A percentile compares a stretch with the other conserved stretches of the same genome.
Conservation (phyloP, 2,797 vertebrate species). For the Siniperca undulata region DNA sequence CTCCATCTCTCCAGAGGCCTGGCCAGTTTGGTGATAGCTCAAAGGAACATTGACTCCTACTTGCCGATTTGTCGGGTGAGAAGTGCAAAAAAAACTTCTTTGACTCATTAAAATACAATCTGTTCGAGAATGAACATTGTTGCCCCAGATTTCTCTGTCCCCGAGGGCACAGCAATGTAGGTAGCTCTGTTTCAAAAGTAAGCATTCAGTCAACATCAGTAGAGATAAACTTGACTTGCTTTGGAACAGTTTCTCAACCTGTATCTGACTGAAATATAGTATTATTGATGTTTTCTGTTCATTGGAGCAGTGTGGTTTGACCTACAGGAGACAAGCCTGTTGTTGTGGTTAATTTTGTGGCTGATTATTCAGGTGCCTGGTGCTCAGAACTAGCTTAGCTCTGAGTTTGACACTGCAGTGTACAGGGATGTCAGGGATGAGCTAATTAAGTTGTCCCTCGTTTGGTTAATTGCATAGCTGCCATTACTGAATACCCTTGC, state of each 20-base stretch:
- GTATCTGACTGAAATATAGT: slow-evolving; percentile 41
- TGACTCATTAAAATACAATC: slow-evolving; percentile 63
- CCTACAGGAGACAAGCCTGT: slow-evolving; percentile 38
- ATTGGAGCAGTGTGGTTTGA: slow-evolving; percentile 51
- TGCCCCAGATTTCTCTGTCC: slow-evolving; percentile 61
- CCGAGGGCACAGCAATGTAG: slow-evolving; percentile 47
- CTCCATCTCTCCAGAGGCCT: slow-evolving; percentile 59
- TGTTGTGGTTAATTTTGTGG: slow-evolving; percentile 46
- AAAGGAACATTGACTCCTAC: slow-evolving; percentile 67
- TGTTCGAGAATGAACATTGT: slow-evolving; percentile 39
- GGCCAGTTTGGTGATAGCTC: slow-evolving; percentile 50
- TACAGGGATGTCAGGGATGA: slow-evolving; percentile 2
- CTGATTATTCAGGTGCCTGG: slow-evolving; percentile 24
- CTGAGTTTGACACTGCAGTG: slow-evolving; percentile 32
- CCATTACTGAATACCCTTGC: slow-evolving; percentile 17
- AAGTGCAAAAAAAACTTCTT: slow-evolving; percentile 42
- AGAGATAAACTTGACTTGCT: slow-evolving; percentile 41
- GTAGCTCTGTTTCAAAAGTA: slow-evolving; percentile 50
- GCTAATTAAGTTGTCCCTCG: slow-evolving; percentile 57
- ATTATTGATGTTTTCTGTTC: slow-evolving; percentile 48
- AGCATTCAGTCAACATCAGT: slow-evolving; percentile 43
- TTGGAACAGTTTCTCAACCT: slow-evolving; percentile 16
- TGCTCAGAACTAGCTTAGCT: slow-evolving; percentile 26
- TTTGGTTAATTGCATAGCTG: slow-evolving; percentile 55
- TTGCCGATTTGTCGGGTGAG: slow-evolving; percentile 38